Conservation (phyloP, 2,113 vertebrate species). For the Boleophthalmus pectinirostris region DNA sequence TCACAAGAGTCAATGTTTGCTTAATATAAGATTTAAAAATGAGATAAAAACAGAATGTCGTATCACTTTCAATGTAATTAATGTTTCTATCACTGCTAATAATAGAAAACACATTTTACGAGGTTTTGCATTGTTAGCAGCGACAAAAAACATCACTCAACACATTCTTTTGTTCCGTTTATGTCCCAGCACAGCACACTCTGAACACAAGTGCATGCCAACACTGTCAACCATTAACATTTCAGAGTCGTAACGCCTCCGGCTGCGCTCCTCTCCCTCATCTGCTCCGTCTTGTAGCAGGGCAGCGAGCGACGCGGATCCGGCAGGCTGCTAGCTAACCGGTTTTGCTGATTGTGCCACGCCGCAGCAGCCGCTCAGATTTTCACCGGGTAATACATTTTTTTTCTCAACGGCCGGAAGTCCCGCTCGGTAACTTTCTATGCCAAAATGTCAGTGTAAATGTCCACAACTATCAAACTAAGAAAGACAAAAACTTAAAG, state of each 20-base stretch:
- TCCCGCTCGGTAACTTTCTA: too few species aligned
- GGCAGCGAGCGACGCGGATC: constrained; percentile 28
- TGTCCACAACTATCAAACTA: too few species aligned
- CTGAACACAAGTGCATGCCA: neutral
- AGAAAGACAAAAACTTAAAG: too few species aligned
- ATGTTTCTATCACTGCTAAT: neutral
- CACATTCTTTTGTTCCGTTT: neutral
- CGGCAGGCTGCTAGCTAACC: constrained; percentile 26
- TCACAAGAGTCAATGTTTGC: too few species aligned
- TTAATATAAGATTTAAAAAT: too few species aligned
- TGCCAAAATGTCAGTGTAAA: too few species aligned
- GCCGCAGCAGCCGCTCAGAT: constrained; percentile 67
- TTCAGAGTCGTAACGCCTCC: neutral
- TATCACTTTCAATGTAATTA: too few species aligned
- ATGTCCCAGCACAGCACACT: neutral
- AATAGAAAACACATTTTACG: neutral
- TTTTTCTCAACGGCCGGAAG: too few species aligned
- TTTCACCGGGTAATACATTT: constrained; percentile 71
- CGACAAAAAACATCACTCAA: too few species aligned
- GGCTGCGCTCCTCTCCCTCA: constrained; percentile 4
- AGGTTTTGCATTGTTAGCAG: neutral
- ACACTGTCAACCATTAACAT: neutral
- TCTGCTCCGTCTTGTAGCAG: neutral
- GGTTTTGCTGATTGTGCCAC: constrained; percentile 65
- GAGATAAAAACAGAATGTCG: too few species aligned